A percentile compares a stretch with the other conserved stretches of the same genome.
These are phyloP conservation scores for Galago senegalensis DNA, from an alignment of 2,797 vertebrate genomes.

Conservation along the genomic window DNA sequence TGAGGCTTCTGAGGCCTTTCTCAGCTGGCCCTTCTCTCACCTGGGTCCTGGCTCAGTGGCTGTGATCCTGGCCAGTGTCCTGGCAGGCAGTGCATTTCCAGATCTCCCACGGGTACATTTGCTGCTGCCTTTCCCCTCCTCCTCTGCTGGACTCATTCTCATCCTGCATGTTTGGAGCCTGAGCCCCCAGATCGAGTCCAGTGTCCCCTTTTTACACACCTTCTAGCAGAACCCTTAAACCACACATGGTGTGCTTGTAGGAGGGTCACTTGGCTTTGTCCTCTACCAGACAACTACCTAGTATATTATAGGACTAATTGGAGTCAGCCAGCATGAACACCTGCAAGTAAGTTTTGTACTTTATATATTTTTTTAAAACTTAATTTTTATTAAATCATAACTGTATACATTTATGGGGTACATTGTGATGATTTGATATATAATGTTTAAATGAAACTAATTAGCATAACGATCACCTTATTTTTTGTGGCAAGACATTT, in stretches of 20 bases:
- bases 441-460: too few species aligned
- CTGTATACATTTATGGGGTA: too few species aligned
- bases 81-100: not conserved
- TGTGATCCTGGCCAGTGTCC: not conserved
- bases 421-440: too few species aligned
- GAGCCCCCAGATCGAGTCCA: not conserved
- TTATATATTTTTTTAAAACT: not conserved
- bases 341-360: not conserved
- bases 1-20: not conserved
- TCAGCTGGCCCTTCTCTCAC: not conserved
- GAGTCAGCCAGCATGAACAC: not conserved
- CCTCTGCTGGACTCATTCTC: not conserved
- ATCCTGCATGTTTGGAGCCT: not conserved
- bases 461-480: too few species aligned
- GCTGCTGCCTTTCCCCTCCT: not conserved
- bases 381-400: too few species aligned
- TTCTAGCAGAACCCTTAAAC: not conserved
- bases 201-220: not conserved
- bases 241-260: not conserved
- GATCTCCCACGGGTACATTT: not conserved
- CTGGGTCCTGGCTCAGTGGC: not conserved
- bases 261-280: not conserved
- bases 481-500: too few species aligned
- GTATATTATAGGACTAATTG: not conserved
- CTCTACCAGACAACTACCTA: not conserved